Evolutionary conservation across 2,797 vertebrate species (phyloP), one percentile per base, ranked within the genome.

Genomic region (Crypturellus tataupa): DNA sequence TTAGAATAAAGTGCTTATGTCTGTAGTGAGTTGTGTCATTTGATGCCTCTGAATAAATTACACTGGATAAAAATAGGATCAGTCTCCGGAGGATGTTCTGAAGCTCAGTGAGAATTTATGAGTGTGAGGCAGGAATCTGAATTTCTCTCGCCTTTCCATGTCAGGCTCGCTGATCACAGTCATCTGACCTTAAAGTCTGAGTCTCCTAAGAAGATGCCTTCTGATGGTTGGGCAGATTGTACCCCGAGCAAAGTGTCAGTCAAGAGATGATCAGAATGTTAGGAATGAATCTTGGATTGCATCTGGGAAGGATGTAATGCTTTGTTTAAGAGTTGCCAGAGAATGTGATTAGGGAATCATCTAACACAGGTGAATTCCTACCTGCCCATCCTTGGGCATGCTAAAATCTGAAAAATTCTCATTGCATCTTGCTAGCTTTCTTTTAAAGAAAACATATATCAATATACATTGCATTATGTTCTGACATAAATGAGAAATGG

Each of bases 261-360:
- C 47, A 17, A 24, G 86, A 88, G 31, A 68, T 59, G 39, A 85
- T 80, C 47, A 60, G 40, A 68, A 75, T 47, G 58, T 13, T 73
- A 80, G 77, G 59, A 90, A 79, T 89, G 73, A 64, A 42, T 90
- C 49, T 68, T 71, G 37, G 90, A 79, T 62, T 44, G 9, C 78
- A 60, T 72, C 55, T 86, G 78, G 44, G 44, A 64, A 75, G 58
- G 37, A 39, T 63, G 62, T 71, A 33, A 14, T 71, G n/a, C 20
- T 67, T 71, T 49, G n/a, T 64, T 37, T 47, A 80, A 46, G 18
- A 62, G 59, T 72, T 55, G 39, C 53, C 10, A 47, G 69, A 73
- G 56, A 85, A 51, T n/a, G n/a, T 69, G 76, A 70, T 83, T 37
- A 82, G 58, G 42, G 65, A 65, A 87, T 24, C 9, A 31, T 87